Conservation (phyloP, 2,797 vertebrate species). For the Crocidura indochinensis region DNA sequence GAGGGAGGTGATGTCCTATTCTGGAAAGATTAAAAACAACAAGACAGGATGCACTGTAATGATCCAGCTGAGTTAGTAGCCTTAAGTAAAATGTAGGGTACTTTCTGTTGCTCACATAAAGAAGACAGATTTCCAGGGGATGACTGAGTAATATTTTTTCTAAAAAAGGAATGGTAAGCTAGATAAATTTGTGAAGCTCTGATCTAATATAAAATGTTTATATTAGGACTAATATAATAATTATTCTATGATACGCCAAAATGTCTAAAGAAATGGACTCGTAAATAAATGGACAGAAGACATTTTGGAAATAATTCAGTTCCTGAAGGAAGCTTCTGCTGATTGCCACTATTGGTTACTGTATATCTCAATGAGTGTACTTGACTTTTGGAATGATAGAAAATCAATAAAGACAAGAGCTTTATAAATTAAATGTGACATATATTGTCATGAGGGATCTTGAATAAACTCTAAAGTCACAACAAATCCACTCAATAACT, state of each 20-base stretch:
- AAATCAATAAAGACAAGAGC: slow-evolving; percentile 54
- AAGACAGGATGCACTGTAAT: too few species aligned
- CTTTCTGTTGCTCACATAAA: too few species aligned
- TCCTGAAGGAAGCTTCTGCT: background rate
- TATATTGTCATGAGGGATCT: slow-evolving; percentile 75
- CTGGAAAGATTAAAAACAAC: too few species aligned
- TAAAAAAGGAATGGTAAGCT: too few species aligned
- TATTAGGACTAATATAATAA: background rate
- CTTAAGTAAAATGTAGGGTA: too few species aligned
- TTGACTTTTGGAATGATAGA: slow-evolving; percentile 37
- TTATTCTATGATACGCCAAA: background rate
- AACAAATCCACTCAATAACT: background rate
- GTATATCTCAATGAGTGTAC: background rate
- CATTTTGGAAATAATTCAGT: background rate
- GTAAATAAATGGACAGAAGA: background rate
- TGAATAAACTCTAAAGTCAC: slow-evolving; percentile 66
- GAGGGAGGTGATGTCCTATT: too few species aligned
- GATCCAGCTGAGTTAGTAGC: too few species aligned
- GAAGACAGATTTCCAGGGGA: too few species aligned
- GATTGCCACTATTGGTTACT: background rate
- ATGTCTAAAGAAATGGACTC: background rate
- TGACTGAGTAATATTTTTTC: too few species aligned
- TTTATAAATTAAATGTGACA: slow-evolving; percentile 60
- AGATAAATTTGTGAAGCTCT: background rate
- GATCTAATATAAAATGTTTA: background rate